phyloP scores from a whole-genome alignment of 1,140 invertebrate species.

The Ylistrum balloti region DNA sequence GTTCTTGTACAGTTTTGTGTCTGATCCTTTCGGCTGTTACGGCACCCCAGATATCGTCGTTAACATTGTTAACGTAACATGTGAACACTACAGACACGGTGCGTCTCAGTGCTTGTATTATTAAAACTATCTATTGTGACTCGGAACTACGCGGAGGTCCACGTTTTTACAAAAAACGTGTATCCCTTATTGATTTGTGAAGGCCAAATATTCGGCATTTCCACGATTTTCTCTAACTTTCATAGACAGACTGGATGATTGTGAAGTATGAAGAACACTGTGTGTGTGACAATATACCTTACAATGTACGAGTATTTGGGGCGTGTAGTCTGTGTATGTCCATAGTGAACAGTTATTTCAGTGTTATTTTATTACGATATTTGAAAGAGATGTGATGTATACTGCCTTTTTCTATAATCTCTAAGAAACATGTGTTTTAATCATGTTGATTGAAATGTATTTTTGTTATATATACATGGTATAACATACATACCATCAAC shows the following conservation, averaged over 20 bases:
- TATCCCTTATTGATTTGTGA: background rate
- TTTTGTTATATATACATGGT: no score
- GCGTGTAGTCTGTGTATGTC: background rate
- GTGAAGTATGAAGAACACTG: background rate
- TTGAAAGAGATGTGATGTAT: no score
- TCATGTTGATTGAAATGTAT: no score
- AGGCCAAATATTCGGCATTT: background rate
- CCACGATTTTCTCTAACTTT: background rate
- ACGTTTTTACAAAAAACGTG: background rate
- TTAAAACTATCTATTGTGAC: background rate
- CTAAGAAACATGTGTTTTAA: no score
- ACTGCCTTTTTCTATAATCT: no score
- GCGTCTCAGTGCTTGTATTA: background rate
- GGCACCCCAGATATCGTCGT: no score
- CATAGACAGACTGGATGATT: background rate
- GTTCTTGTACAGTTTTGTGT: background rate
- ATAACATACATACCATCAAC: no score
- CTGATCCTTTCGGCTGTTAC: background rate
- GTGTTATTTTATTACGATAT: no score
- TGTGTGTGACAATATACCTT: background rate
- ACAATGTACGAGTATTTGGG: background rate
- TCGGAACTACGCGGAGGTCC: constrained; percentile 16
- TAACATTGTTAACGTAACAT: background rate
- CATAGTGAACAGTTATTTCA: no score
- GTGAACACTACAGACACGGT: background rate